Conservation (phyloP, 2,113 vertebrate species). For the Scomber colias region DNA sequence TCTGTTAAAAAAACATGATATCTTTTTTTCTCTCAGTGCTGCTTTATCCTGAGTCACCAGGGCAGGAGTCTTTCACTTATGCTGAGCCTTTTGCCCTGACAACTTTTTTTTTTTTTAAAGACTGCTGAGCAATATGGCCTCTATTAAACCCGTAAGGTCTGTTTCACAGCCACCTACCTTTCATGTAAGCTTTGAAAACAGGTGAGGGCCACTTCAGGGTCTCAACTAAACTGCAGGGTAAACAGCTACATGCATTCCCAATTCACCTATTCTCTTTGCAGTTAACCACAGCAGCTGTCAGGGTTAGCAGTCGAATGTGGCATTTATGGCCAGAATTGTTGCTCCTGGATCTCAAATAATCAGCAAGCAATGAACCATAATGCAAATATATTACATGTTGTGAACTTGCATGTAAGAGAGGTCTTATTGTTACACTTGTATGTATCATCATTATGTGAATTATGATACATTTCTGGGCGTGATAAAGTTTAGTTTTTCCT, state of each 20-base stretch:
- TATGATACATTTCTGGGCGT: background rate
- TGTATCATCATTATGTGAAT: background rate
- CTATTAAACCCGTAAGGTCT: constrained; percentile 40
- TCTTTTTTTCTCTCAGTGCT: background rate
- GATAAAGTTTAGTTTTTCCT: constrained; percentile 3
- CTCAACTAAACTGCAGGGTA: constrained; percentile 49
- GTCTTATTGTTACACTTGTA: background rate
- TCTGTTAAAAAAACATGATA: background rate
- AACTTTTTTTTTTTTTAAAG: constrained; percentile 15
- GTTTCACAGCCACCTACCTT: constrained; percentile 37
- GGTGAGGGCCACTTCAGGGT: constrained; percentile 41
- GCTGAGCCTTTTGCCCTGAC: constrained; percentile 25
- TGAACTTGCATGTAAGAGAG: background rate
- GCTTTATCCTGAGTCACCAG: background rate
- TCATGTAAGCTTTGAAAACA: constrained; percentile 52
- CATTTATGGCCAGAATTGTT: background rate
- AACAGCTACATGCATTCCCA: constrained; percentile 28
- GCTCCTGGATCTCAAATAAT: background rate
- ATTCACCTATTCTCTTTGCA: constrained; percentile 27
- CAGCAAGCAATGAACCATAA: background rate
- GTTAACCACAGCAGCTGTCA: constrained; percentile 29
- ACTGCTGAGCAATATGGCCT: constrained; percentile 6
- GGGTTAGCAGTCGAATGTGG: constrained; percentile 17
- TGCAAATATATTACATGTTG: too few relatives aligned
- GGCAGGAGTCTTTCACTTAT: constrained; percentile 19